A percentile compares a stretch with the other conserved stretches of the same genome.
phyloP scores from a whole-genome alignment of 2,113 vertebrate genomes.

The Neotoma lepida region DNA sequence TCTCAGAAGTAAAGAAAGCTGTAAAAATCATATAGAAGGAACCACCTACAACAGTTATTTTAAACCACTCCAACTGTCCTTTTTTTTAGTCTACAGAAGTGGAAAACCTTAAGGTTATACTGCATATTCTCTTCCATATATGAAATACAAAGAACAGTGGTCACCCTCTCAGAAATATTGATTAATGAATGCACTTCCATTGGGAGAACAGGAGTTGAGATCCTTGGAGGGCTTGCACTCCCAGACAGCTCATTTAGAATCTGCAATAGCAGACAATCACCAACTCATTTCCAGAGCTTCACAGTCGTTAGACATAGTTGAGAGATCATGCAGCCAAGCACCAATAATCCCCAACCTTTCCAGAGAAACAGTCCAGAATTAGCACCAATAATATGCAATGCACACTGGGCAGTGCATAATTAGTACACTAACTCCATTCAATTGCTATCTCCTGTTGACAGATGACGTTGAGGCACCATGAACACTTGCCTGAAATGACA shows the following conservation, averaged over 20 bases:
- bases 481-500: not conserved
- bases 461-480: not conserved
- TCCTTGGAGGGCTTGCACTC: not conserved
- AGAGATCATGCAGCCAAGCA: not conserved
- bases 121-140: not conserved
- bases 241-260: not conserved
- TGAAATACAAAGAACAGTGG: not conserved
- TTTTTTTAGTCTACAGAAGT: not conserved
- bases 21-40: conserved; percentile 63
- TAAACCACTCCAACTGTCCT: conserved; percentile 53
- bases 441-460: not conserved
- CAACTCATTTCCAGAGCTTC: not conserved
- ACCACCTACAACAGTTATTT: conserved; percentile 55
- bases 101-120: conserved; percentile 24
- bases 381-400: not conserved
- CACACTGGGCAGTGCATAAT: not conserved
- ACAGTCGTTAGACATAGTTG: not conserved
- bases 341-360: not conserved
- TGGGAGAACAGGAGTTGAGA: not conserved
- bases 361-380: not conserved
- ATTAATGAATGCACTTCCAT: not conserved
- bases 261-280: not conserved
- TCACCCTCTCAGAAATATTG: conserved; percentile 33
- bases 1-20: conserved; percentile 59
- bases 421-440: not conserved